Evolutionary conservation across 2,113 vertebrate species (phyloP), one percentile per base, ranked within the genome.

Genomic region (Pipra filicauda): DNA sequence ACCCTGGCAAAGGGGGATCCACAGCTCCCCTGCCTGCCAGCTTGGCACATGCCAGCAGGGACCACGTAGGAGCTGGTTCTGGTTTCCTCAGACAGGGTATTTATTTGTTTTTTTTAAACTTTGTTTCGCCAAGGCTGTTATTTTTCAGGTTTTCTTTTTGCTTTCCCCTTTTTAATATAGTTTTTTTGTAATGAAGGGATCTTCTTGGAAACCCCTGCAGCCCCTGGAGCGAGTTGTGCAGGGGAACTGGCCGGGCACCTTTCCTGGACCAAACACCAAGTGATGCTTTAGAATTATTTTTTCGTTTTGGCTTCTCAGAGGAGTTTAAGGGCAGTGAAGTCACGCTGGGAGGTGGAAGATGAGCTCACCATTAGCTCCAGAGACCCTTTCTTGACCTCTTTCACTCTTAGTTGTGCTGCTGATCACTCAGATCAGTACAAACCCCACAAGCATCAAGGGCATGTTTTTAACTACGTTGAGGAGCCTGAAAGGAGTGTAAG

Each of bases 81-180:
- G 55, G 17, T 58, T 9, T 64, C 73, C 61, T 48, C 61, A 51
- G 12, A 16, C 21, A 1, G 1, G 4, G 0, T 0, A 3, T 4
- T 10, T 31, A 39, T 43, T 5, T 3, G 22, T 33, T 20, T 55
- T 55, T 11, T 20, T 46, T 33, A 41, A 69, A 76, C 18, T 85
- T 55, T 23, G 10, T 43, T 12, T 18, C 26, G 31, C 48, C 6
- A 0, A 51, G 22, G n/a, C 0, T 24, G 59, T 11, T 3, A 27
- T 21, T 6, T 51, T 12, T 23, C 4, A 4, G 2, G 0, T 11
- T 76, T 52, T 18, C 13, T 7, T 12, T 12, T 27, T 18, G 5
- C 20, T 19, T 30, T 2, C 0, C 2, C 7, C 5, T 4, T 24
- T 26, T 39, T 30, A 1, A 27, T 9, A 7, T 6, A 3, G 33